These are phyloP conservation scores for Chrysogorgia sp. DNA, from an alignment of 92 coral and sea anemone genomes.

Conservation along the genomic window DNA sequence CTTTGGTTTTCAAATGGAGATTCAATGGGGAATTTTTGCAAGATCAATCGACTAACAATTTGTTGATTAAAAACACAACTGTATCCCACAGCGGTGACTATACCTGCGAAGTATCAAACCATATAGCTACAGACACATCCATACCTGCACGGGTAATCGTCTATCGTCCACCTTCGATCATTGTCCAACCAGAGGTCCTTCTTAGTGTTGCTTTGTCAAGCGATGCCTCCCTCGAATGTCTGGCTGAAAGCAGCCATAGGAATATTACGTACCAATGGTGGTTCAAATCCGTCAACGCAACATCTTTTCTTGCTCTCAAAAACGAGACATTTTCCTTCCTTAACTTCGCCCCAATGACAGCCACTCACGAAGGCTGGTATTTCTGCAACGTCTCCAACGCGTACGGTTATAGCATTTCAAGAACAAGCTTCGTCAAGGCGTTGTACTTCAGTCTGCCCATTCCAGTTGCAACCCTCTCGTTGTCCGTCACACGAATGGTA, in stretches of 20 bases:
- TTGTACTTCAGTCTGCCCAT: constrained; percentile 57
- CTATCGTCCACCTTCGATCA: constrained; percentile 69
- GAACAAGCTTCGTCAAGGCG: constrained; percentile 52
- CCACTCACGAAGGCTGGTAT: constrained; percentile 63
- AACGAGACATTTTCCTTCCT: constrained; percentile 60
- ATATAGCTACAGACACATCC: constrained; percentile 61
- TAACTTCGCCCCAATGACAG: constrained; percentile 29
- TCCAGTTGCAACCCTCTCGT: constrained; percentile 46
- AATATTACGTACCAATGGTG: constrained; percentile 72
- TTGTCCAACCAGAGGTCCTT: constrained; percentile 59
- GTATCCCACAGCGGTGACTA: constrained; percentile 65
- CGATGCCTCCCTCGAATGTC: constrained; percentile 57
- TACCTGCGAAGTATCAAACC: constrained; percentile 70
- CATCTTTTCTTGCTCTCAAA: constrained; percentile 25
- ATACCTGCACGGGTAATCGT: constrained; percentile 62
- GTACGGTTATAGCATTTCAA: constrained; percentile 66
- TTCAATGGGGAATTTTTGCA: constrained; percentile 53
- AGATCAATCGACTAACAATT: constrained; percentile 28
- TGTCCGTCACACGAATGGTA: neutral
- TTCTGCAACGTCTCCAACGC: constrained; percentile 65
- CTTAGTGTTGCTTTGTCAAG: constrained; percentile 51
- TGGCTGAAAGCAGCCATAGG: constrained; percentile 42
- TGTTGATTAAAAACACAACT: constrained; percentile 46
- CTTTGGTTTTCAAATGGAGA: constrained; percentile 62
- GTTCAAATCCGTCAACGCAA: constrained; percentile 46